Base-by-base conservation (phyloP, 2,113 vertebrate species). In the Centrocercus urophasianus region DNA sequence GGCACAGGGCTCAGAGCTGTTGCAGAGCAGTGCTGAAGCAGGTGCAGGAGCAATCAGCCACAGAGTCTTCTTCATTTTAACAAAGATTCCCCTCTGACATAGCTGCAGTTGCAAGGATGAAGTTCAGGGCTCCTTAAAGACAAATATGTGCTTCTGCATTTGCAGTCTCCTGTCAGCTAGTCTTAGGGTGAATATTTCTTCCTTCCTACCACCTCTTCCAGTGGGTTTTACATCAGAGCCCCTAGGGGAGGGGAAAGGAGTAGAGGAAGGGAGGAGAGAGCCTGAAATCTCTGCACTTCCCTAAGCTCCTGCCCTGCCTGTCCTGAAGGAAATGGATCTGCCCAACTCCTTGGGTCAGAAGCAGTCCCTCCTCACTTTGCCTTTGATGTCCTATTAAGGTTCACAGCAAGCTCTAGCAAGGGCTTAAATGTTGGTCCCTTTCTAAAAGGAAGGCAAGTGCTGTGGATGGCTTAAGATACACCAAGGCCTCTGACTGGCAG, bases 371-470 rank as follows among this genome's bases (percentile, higher is more conserved):
- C 97, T 97, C 90, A 5, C 90, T 95, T 97, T 93, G 81, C 95
- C 97, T 98, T 98, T 98, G 97, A 98, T 97, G 96, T 97, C 97
- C 87, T 97, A 90, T 98, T 97, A 98, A 97, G 70, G 96, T 67
- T 91, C 77, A 63, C 91, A 89, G 92, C 85, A 95, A 96, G 90
- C 45, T 95, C 78, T 93, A 93, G 93, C 14, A 32, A 69, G 86
- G 60, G 71, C 79, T 97, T 97, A 96, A 93, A 95, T 87, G 83
- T 75, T 97, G 91, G 89, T 86, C 92, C 40, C 42, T 89, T 92
- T 90, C 88, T 91, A 81, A 88, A 83, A 93, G 83, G 77, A 82
- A 95, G 32, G 65, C 79, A 87, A 93, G 89, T 73, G 57, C 45
- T 83, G 59, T 63, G 86, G 83, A 54, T 91, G 38, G 34, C 76